Percentiles rank a stretch among this genome's conserved stretches.
phyloP scores from a whole-genome alignment of 2,888 invertebrate species.

The Stenodema calcarata region DNA sequence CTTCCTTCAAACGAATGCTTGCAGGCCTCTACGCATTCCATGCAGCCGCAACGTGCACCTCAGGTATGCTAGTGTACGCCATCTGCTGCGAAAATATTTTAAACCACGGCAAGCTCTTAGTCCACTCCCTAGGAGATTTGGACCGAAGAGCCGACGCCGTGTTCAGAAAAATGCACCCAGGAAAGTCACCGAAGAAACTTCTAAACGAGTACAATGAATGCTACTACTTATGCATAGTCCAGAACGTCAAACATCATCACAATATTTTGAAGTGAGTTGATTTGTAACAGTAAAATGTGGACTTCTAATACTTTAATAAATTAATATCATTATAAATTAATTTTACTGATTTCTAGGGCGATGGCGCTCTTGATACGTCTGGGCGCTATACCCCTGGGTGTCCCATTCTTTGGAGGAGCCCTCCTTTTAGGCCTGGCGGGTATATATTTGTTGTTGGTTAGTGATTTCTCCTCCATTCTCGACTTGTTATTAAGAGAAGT shows the following conservation, averaged over 20 bases:
- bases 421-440: background rate
- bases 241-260: constrained; percentile 6
- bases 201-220: background rate
- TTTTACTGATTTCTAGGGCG: background rate
- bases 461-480: too few species aligned
- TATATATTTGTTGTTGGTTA: background rate
- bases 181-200: background rate
- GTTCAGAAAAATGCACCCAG: background rate
- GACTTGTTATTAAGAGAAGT: too few species aligned
- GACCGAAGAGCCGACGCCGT: background rate
- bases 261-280: background rate
- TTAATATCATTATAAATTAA: too few species aligned
- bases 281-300: background rate
- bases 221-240: background rate
- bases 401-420: background rate
- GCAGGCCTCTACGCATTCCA: background rate
- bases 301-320: too few species aligned
- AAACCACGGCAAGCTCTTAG: background rate
- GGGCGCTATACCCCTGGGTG: background rate
- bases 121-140: background rate
- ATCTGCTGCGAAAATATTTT: background rate
- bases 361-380: background rate
- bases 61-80: background rate
- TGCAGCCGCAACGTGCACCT: background rate
- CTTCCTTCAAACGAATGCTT: background rate